A percentile compares a stretch with the other conserved stretches of the same genome.
Evolutionary conservation across 2,797 vertebrate genomes (phyloP).

Genomic region (Neosalanx taihuensis): DNA sequence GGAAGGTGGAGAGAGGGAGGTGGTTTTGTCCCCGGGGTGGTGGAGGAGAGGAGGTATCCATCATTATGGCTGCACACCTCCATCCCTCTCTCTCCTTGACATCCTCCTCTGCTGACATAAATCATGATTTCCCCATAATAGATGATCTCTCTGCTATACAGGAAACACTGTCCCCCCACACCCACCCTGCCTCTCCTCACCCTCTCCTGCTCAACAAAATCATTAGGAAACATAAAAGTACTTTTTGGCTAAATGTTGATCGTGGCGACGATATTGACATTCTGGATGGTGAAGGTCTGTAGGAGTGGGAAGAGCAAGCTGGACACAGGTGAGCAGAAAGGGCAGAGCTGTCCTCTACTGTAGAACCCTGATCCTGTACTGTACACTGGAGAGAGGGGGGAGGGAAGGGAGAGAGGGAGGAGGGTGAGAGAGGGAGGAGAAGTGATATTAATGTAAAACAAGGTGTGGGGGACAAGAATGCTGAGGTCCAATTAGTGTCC

Average conservation of each 20-base stretch:
- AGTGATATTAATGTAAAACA: constrained; percentile 23
- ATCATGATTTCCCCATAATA: constrained; percentile 76
- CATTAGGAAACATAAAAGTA: constrained; percentile 56
- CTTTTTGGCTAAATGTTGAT: constrained; percentile 49
- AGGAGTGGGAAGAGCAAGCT: constrained; percentile 19
- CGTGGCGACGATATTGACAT: constrained; percentile 26
- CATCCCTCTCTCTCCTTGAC: constrained; percentile 67
- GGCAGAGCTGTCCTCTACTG: background rate
- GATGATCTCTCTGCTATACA: constrained; percentile 56
- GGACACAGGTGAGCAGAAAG: constrained; percentile 12
- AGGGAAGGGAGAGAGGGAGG: background rate
- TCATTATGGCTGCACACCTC: constrained; percentile 70
- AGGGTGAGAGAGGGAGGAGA: constrained; percentile 18
- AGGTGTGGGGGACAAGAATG: constrained; percentile 19
- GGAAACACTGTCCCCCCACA: constrained; percentile 56
- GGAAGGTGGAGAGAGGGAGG: constrained; percentile 16
- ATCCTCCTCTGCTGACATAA: constrained; percentile 70
- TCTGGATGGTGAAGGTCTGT: constrained; percentile 14
- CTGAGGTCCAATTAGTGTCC: constrained; percentile 44
- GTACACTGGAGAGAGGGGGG: background rate
- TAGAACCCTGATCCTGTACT: no score
- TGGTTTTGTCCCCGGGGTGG: constrained; percentile 27
- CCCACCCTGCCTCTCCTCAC: constrained; percentile 49
- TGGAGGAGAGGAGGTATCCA: constrained; percentile 55
- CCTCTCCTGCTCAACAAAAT: constrained; percentile 48